Conservation (phyloP, 1,140 invertebrate genomes). For the Geopemphigus sp. region DNA sequence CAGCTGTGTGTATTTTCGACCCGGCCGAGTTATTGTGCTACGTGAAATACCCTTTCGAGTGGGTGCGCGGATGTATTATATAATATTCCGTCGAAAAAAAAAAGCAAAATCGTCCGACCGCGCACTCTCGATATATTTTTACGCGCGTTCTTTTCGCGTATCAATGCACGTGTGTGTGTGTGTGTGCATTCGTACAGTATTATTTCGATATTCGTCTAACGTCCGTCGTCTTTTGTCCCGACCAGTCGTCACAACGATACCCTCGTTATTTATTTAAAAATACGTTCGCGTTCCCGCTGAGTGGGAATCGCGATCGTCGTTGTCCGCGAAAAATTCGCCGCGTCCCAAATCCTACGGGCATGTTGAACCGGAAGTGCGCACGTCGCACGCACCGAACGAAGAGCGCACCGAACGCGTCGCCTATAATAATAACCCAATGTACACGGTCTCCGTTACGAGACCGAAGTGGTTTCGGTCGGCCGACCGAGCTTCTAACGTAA, state of each 20-base stretch:
- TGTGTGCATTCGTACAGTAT: background rate
- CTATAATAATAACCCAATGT: too few relatives aligned
- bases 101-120: background rate
- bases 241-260: background rate
- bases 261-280: background rate
- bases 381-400: too few relatives aligned
- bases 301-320: too few relatives aligned
- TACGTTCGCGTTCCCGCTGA: too few relatives aligned
- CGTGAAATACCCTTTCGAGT: slow-evolving; percentile 33
- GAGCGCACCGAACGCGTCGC: too few relatives aligned
- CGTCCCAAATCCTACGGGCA: too few relatives aligned
- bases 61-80: background rate
- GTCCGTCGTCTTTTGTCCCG: slow-evolving; percentile 1
- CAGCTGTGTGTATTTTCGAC: slow-evolving; percentile 33
- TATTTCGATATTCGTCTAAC: background rate
- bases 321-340: too few relatives aligned
- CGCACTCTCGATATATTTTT: background rate
- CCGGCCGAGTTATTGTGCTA: background rate
- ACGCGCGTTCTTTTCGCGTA: background rate
- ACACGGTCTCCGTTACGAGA: too few relatives aligned
- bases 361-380: too few relatives aligned
- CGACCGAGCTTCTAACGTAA: too few relatives aligned
- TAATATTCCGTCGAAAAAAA: background rate
- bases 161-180: too few relatives aligned
- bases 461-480: too few relatives aligned